Base-by-base conservation (phyloP, 2,888 invertebrate genomes). In the Dolomedes plantarius region DNA sequence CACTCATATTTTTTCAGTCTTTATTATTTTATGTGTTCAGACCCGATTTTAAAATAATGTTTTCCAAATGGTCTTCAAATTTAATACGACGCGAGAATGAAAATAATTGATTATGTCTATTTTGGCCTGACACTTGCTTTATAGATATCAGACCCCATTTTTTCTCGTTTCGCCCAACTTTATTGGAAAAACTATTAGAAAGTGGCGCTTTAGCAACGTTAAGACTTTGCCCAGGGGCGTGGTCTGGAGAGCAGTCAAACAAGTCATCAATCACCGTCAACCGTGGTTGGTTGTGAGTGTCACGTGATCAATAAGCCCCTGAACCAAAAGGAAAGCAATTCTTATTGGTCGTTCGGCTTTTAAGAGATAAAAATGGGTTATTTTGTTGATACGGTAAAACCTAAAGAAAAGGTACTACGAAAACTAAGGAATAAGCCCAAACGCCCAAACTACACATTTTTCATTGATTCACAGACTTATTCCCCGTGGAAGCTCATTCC, bases 221-320 rank as follows among this genome's bases (percentile, higher is more conserved):
- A 71, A 76, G 68, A 41, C 23, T n/a, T n/a, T 39, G 23, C 41
- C 28, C 27, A 46, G 7, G 50, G 82, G 82, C 82, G 82, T 68
- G 75, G 68, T 41, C 19, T 64, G 16, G 28, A 11, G 32, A 23
- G 31, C 41, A 75, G 32, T 74, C 75, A 82, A 82, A 74, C 62
- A 75, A 69, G 16, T 62, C 68, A 82, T 82, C 75, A 75, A 82
- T 83, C 83, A 77, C 19, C 32, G 56, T 74, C 77, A 56, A 50
- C 50, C 77, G 67, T 31, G 72, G 77, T 77, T 77, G 77, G 83
- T 67, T 73, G 77, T 72, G 9, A 56, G 50, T 65, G 28, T 77
- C 83, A 83, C 65, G 83, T 83, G 83, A 83, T 83, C 72, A 29
- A 76, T 71, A 77, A 73, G 65, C 32, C 36, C 56, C 16, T 11